phyloP scores from a whole-genome alignment of 2,113 vertebrate species.

The Alexandromys fortis region DNA sequence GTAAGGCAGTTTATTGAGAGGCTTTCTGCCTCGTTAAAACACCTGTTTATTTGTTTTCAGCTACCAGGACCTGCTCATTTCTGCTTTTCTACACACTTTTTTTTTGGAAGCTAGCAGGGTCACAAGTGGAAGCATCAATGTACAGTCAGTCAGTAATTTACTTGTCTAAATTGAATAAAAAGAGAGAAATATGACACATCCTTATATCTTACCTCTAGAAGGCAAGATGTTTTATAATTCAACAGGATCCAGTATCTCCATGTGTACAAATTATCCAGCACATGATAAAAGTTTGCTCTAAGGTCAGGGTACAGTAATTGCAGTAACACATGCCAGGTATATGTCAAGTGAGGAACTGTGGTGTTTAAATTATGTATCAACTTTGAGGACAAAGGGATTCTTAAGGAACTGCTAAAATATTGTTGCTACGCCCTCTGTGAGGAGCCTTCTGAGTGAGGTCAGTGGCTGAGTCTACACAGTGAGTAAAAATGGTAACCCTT shows the following conservation, averaged over 20 bases:
- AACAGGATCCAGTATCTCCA: not conserved
- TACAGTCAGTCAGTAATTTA: not conserved
- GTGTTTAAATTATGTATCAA: not conserved
- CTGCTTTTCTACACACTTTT: not conserved
- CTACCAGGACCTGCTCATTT: not conserved
- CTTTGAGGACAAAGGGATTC: not conserved
- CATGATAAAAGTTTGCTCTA: not conserved
- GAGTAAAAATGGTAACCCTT: not conserved
- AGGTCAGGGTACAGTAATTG: not conserved
- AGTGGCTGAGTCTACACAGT: not conserved
- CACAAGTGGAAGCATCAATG: not conserved
- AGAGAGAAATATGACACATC: not conserved
- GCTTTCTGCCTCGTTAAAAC: not conserved
- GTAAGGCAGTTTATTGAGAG: accelerated
- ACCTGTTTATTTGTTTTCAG: not conserved
- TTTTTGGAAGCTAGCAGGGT: not conserved
- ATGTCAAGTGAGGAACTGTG: not conserved
- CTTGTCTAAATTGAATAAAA: not conserved
- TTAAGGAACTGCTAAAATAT: not conserved
- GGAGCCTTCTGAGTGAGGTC: not conserved
- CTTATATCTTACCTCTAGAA: not conserved
- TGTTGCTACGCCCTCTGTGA: not conserved
- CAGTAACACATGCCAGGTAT: not conserved
- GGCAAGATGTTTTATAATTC: not conserved
- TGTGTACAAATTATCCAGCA: not conserved